Conservation (phyloP, 92 coral and sea anemone genomes). For the Heliopora coerulea region DNA sequence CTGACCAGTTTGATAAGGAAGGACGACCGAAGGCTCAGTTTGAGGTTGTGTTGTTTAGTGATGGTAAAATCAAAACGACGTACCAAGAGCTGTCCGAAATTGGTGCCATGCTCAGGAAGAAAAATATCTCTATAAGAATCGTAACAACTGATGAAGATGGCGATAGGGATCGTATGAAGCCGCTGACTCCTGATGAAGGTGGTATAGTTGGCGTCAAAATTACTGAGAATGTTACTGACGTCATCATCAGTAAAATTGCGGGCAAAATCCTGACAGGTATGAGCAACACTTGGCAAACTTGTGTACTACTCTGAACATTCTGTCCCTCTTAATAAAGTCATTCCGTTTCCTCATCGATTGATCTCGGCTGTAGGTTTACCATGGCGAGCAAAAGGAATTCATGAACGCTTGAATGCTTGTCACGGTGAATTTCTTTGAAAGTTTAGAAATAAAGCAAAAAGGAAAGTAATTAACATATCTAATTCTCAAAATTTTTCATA, state of each 20-base stretch:
- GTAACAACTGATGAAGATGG: constrained; percentile 23
- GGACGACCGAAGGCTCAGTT: constrained; percentile 34
- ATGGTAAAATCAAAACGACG: constrained; percentile 14
- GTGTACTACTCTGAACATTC: too few species aligned
- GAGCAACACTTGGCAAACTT: neutral
- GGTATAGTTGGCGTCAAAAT: constrained; percentile 20
- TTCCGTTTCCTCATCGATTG: too few species aligned
- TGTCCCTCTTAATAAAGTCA: too few species aligned
- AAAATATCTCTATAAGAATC: neutral
- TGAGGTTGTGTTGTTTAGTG: constrained; percentile 27
- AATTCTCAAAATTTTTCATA: too few species aligned
- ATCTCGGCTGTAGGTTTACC: too few species aligned
- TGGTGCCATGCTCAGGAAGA: constrained; percentile 27
- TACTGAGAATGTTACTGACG: constrained; percentile 1
- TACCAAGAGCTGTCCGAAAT: constrained; percentile 9
- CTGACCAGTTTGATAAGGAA: constrained; percentile 33
- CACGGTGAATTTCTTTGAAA: too few species aligned
- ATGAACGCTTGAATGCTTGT: too few species aligned
- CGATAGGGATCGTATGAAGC: constrained; percentile 18
- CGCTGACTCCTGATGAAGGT: constrained; percentile 8
- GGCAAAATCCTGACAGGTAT: constrained; percentile 23
- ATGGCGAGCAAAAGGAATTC: too few species aligned
- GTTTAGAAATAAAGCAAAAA: too few species aligned
- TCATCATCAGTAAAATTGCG: constrained; percentile 25
- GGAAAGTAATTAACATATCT: too few species aligned